Conservation (phyloP, 2,888 invertebrate species). For the Drosophila percnosoma region DNA sequence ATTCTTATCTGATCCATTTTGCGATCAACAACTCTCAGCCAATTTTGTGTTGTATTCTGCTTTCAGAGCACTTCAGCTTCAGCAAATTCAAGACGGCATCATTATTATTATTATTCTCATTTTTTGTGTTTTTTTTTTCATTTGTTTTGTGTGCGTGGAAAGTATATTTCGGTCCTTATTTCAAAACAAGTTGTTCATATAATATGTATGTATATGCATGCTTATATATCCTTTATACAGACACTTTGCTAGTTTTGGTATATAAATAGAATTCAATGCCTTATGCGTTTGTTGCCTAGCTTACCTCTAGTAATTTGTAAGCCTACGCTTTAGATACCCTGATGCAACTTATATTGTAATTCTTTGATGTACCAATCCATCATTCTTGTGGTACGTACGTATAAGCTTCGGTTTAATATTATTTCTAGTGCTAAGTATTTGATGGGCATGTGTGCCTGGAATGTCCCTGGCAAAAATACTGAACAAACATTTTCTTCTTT, state of each 20-base stretch:
- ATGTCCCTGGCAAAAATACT: slow-evolving; percentile 33
- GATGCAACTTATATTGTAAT: slow-evolving; percentile 57
- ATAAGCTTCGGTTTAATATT: slow-evolving; percentile 31
- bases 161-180: slow-evolving; percentile 55
- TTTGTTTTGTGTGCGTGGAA: not conserved
- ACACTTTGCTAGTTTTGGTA: not conserved
- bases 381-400: slow-evolving; percentile 18
- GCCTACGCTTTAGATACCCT: slow-evolving; percentile 69
- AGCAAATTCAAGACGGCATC: slow-evolving; percentile 59
- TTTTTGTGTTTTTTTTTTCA: not conserved
- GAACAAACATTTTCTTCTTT: slow-evolving; percentile 18
- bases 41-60: not conserved
- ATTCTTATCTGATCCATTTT: not conserved
- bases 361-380: slow-evolving; percentile 14
- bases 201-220: slow-evolving; percentile 1
- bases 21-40: slow-evolving; percentile 15
- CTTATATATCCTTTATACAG: slow-evolving; percentile 2
- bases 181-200: slow-evolving; percentile 54
- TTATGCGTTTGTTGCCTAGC: slow-evolving; percentile 17
- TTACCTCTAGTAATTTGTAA: slow-evolving; percentile 64
- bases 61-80: slow-evolving; percentile 21
- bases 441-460: not conserved
- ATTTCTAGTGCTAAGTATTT: slow-evolving; percentile 6
- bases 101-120: not conserved
- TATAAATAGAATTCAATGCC: slow-evolving; percentile 16